Evolutionary conservation across 2,888 invertebrate species (phyloP), one percentile per base, ranked within the genome.

Genomic region (Petrolisthes manimaculis): DNA sequence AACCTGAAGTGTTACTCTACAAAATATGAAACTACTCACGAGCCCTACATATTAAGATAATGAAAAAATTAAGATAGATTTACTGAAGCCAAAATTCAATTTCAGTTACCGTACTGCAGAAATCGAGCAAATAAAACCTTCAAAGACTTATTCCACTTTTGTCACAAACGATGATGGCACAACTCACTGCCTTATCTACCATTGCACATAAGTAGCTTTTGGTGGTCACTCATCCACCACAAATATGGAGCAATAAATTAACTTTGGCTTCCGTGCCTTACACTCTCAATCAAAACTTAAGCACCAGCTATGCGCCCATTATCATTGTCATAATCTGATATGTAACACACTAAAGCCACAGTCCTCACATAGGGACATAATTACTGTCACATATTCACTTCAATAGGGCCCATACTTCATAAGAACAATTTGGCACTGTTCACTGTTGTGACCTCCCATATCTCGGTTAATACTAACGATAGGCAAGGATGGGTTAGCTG

Each of bases 341-440:
- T 88, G 88, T 88, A 88, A 84, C 88, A 88, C 83, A 87, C 83
- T 79, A n/a, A 86, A 83, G 78, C 87, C 83, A 71, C 83, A 84
- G 84, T 84, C 88, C 84, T 88, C 88, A 69, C 69, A 56, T 82
- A 82, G 53, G 67, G 56, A 83, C 80, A 71, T 84, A 84, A 80
- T 74, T 71, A 88, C 67, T 86, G 71, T 80, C 81, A 79, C 69
- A 80, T 61, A 84, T 14, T 86, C 81, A 81, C 85, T 24, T 81
- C 56, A 53, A 81, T 56, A 88, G 84, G 84, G 84, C 84, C 81
- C 84, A 77, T 81, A 88, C 82, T 88, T 81, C 82, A 88, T 81
- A 83, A 88, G 88, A 88, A 84, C 84, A 84, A 88, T 88, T 88
- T 88, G 88, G 88, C 88, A 88, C 88, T 88, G 88, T 88, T 88